Evolutionary conservation across 2,797 vertebrate genomes (phyloP), one percentile per base, ranked within the genome.

Genomic region (Sylvilagus floridanus): DNA sequence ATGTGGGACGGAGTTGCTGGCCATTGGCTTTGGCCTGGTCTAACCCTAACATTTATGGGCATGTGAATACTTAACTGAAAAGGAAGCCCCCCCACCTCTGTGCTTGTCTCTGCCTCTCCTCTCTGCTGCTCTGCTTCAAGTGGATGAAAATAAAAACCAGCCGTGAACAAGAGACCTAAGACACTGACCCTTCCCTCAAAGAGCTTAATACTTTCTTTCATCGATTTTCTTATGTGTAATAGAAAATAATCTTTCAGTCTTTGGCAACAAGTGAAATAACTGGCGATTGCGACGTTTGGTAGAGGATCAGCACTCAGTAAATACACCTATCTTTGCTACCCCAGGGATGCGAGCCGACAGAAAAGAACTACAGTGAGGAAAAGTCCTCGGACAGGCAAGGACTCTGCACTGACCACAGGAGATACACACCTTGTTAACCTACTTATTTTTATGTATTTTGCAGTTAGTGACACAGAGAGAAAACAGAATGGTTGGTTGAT

Each of bases 181-280:
- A 84, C 8, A 37, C 13, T 54, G 28, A 21, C 5, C 4, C 19
- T 76, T 7, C 17, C 62, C 22, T 95, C 63, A 75, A 88, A 75
- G 14, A 6, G 35, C 3, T 77, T 30, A 54, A 14, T 57, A 68
- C 63, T 87, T 78, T 84, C 30, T 52, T 82, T 62, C 66, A 47
- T 60, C 84, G n/a, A 19, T 32, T 94, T 93, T 91, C 42, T 93
- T 75, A 57, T 65, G 47, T 30, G 89, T n/a, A 84, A 47, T 2
- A 83, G 12, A 92, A 88, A 62, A 82, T 77, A 71, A 85, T 50
- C 28, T 72, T 85, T 94, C 69, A 82, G 65, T 37, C 9, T 87
- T 7, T 50, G 54, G 77, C 77, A 28, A 52, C 68, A 26, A 88
- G 47, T 69, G 76, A 91, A 85, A 54, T 68, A 50, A 89, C 14